Base-by-base conservation (phyloP, 2,797 vertebrate genomes). In the Psittacula derbiana region DNA sequence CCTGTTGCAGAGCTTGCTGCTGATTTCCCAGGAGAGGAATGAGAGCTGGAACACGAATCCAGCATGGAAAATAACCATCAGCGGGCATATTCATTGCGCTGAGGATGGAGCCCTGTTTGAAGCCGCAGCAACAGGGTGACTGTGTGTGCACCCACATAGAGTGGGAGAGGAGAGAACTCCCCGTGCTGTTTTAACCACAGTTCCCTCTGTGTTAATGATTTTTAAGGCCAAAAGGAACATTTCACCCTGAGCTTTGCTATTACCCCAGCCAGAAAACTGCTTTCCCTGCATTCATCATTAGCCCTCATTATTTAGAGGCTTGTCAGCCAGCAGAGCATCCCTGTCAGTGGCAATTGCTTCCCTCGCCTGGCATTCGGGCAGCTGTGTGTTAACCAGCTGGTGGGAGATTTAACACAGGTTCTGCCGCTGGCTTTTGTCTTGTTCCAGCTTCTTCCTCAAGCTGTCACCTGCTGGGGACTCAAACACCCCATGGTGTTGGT, bases 21-120 rank as follows among this genome's bases (percentile, higher is more conserved):
- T 90, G 80, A 93, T 94, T 93, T 95, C 88, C 91, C 46, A 6
- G 69, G 86, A 88, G 88, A 70, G 76, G 61, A 66, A 60, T 70
- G 46, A 83, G 65, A 88, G 57, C 67, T 52, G 81, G 47, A 84
- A 73, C 75, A 49, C 28, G 57, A 69, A 87, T 6, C 30, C 53
- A 10, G 66, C 18, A 4, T 7, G 69, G 91, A 79, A 94, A 91
- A 88, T 69, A 60, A 33, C 46, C 0, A 0, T 40, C 64, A 16
- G 44, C 0, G 2, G 79, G 75, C 38, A 38, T 3, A 16, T 4
- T 43, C 58, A 11, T 16, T 8, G 50, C 1, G 5, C 38, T 12
- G 72, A 43, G 82, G 79, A 20, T 14, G 20, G 60, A 67, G 70
- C 57, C 55, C 1, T 2, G 55, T 9, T 3, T 23, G 84, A 19